A percentile compares a stretch with the other conserved stretches of the same genome.
Conservation (phyloP, 2,797 vertebrate genomes). For the Gymnothorax reevesii region DNA sequence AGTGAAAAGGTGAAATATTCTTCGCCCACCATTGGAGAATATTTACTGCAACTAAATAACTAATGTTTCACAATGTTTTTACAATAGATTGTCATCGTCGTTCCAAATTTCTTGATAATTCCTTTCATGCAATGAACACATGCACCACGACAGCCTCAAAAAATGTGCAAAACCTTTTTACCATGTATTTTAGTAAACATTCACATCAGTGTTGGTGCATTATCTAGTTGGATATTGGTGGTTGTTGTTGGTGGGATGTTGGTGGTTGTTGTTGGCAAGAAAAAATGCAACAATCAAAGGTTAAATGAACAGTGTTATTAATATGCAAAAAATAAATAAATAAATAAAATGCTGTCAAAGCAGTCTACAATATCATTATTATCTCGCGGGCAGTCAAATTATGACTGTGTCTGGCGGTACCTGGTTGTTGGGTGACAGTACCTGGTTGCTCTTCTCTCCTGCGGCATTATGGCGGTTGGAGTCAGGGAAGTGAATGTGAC, state of each 20-base stretch:
- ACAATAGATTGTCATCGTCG: not conserved
- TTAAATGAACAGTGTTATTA: not conserved
- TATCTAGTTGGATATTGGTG: not conserved
- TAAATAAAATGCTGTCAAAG: not conserved
- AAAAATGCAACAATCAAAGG: not conserved
- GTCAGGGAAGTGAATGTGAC: slow-evolving; percentile 82
- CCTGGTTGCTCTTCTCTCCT: slow-evolving; percentile 83
- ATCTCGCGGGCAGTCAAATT: not conserved
- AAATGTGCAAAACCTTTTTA: not conserved
- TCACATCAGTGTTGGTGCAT: not conserved
- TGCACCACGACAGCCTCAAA: not conserved
- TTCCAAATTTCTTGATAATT: not conserved
- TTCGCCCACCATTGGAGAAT: not conserved
- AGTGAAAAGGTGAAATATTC: not conserved
- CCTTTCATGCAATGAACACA: not conserved
- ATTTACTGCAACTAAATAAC: not conserved
- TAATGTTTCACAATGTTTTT: not conserved
- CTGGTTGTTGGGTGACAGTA: slow-evolving; percentile 41
- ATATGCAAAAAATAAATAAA: too few relatives aligned
- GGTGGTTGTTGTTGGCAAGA: not conserved
- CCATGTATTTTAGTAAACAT: not conserved
- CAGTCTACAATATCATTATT: not conserved
- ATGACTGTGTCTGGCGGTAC: slow-evolving; percentile 11
- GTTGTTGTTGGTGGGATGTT: not conserved
- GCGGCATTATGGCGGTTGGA: slow-evolving; percentile 74